Base-by-base conservation (phyloP, 2,888 invertebrate genomes). In the Augochlorella aurata region DNA sequence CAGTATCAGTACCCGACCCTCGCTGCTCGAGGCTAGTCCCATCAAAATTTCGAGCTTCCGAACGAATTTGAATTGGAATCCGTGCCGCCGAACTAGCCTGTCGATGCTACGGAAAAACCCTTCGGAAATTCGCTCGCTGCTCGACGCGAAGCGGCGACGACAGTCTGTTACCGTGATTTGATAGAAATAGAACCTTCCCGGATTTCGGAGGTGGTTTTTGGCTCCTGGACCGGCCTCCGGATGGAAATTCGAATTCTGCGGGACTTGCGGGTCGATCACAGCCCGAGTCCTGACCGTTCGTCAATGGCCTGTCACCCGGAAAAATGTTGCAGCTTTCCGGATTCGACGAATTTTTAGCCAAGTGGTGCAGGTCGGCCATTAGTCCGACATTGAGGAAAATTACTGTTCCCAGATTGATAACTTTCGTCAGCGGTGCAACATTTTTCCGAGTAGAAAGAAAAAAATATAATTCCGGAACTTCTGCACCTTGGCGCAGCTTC, bases 1-100 rank as follows among this genome's bases (percentile, higher is more conserved):
- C 93, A 93, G 93, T 93, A 93, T 93, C 93, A 92, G 91, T 92
- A 89, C 90, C 89, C 88, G 89, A 88, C 90, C 90, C 90, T 81
- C 90, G 82, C 74, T 73, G 82, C 85, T 88, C 83, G 82, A 78
- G 82, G 85, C 85, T 88, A 89, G 89, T 91, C 89, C 90, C 91
- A 91, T 90, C 90, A 91, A 90, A 91, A 91, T 93, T 92, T 91
- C 86, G 88, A 90, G 91, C 92, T 90, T 88, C 58, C 86, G 90
- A 92, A 92, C 91, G 90, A 91, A 90, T 91, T 90, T 88, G 90
- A 90, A 91, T 81, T 91, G 89, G 89, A 89, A 90, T 89, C 89
- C 87, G 85, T 85, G 85, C 87, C 87, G 85, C 83, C 83, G 85
- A 78, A 88, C 86, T 83, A 79, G 85, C 88, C 87, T 84, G 85